Base-by-base conservation (phyloP, 2,797 vertebrate genomes). In the Hoplostethus atlanticus region DNA sequence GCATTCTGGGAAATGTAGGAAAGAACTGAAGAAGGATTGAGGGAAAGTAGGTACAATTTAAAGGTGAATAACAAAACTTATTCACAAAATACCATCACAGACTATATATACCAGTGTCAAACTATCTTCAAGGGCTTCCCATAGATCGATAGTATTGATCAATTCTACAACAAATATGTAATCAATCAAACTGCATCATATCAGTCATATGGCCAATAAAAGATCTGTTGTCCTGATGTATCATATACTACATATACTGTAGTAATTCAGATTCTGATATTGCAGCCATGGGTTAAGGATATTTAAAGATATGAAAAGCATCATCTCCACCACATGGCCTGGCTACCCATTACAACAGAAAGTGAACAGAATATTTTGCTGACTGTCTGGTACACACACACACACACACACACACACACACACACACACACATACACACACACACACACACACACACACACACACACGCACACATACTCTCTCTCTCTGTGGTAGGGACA, bases 401-500 rank as follows among this genome's bases (percentile, higher is more conserved):
- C 47, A 47, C 15, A 40, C 48, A 54, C 34, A 61, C 21, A 21
- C 21, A 21, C 21, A 21, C 21, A 21, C 40, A 1, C 47, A 47
- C 15, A 40, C 48, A 54, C 34, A 61, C 30, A 57, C n/a, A 48
- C 55, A 67, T 50, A 56, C 66, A 74, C 62, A 52, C 11, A 60
- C 42, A 50, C 52, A 10, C 30, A n/a, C 56, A 34, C 50, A 52
- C 28, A 30, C 21, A 46, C 51, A 31, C 55, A 58, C 34, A 38
- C 66, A 50, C 42, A 16, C 65, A 52, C 55, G 15, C 54, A 58
- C 66, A 40, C 77, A 71, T 51, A 48, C 69, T 10, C 52, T 6
- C 31, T 0, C 62, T 79, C 63, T 86, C 69, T 86, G 79, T 82
- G 51, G 75, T 70, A 79, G 90, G 89, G 91, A 91, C 87, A 84